These are phyloP conservation scores for Halictus ligatus DNA, from an alignment of 2,888 invertebrate genomes.

Conservation along the genomic window DNA sequence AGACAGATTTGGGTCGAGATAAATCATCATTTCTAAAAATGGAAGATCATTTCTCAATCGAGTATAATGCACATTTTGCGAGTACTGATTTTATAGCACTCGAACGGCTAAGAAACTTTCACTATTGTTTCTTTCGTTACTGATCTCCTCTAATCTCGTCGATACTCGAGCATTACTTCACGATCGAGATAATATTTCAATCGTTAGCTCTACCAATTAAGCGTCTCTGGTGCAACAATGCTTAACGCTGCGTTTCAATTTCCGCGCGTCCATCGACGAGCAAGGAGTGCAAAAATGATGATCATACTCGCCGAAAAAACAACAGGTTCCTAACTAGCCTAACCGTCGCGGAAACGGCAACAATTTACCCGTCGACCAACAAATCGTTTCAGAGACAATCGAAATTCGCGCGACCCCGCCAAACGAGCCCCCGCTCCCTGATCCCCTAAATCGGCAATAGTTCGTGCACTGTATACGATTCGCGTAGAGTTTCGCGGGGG, in stretches of 20 bases:
- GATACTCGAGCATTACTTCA: not conserved
- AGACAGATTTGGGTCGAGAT: no score
- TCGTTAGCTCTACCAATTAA: not conserved
- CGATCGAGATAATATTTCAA: not conserved
- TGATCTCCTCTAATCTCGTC: not conserved
- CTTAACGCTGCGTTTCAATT: not conserved
- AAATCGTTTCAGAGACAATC: constrained; percentile 5
- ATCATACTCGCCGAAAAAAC: not conserved
- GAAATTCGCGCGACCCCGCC: not conserved
- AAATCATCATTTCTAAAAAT: no score
- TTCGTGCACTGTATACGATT: constrained; percentile 2
- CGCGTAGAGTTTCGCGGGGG: not conserved
- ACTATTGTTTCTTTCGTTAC: not conserved
- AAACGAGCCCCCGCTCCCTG: not conserved
- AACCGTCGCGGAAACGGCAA: not conserved
- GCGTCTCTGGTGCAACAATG: not conserved
- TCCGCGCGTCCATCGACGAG: not conserved
- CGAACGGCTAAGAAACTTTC: not conserved
- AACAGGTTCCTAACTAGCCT: not conserved
- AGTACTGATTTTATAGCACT: not conserved
- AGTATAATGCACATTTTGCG: no score
- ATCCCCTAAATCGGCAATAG: constrained; percentile 2
- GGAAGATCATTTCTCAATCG: no score
- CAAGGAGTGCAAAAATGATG: not conserved
- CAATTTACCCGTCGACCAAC: not conserved